Base-by-base conservation (phyloP, 2,797 vertebrate species). In the Cuniculus paca region DNA sequence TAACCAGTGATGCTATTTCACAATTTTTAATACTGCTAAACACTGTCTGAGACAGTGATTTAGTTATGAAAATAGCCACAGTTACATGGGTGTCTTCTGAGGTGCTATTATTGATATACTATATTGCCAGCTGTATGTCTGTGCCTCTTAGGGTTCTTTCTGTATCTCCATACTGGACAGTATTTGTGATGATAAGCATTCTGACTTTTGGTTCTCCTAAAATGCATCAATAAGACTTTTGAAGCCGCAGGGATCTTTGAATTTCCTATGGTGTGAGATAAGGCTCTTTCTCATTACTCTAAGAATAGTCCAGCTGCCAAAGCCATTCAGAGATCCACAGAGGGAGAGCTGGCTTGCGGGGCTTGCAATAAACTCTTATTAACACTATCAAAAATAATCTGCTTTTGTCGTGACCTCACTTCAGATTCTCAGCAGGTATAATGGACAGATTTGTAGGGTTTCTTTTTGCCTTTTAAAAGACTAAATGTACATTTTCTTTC, bases 321-420 rank as follows among this genome's bases (percentile, higher is more conserved):
- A 97, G 58, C 82, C 85, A 78, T 95, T 96, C 95, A 93, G 85
- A 95, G 97, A 87, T 72, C 70, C 86, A 82, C 88, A 70, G 93
- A 96, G 92, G 79, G 90, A 97, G 70, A 96, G 92, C 84, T 97
- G 90, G 88, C 79, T 96, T 39, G 17, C 80, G 94, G 61, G 88
- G 45, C 68, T 97, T 86, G 92, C 95, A 96, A 97, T 97, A 97
- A 97, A 96, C 93, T 97, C 93, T 97, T 97, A 98, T 97, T 97
- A 97, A 97, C 92, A 74, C 96, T 97, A 97, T 97, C 96, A 94
- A 96, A 95, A 89, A 75, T 97, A 96, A 97, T 97, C 97, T 97
- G 85, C 89, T 97, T 97, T 97, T 97, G 92, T 97, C 96, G 96
- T 97, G 97, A 97, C 96, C 96, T 97, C 84, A 86, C 96, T 97